Base-by-base conservation (phyloP, 2,888 invertebrate species). In the Heliconius sara region DNA sequence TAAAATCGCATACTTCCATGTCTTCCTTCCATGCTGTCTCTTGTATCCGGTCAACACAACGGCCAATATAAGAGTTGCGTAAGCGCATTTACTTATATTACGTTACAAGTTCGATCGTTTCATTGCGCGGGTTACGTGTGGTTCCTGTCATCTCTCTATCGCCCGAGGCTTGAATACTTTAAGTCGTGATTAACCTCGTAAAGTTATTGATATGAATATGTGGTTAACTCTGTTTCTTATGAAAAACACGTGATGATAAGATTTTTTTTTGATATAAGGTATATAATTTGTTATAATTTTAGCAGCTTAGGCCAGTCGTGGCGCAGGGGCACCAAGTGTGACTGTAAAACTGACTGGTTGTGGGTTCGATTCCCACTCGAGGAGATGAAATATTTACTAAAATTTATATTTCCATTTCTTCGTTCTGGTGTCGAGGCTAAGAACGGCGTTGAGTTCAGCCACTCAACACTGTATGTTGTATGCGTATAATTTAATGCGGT, bases 101-200 rank as follows among this genome's bases (percentile, higher is more conserved):
- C 78, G 60, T 52, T 73, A 73, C 34, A 73, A 34, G n/a, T 73
- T 34, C 73, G 73, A 34, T 73, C 57, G 60, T 60, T 65, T 76
- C 57, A 67, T 78, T 67, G 67, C 73, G 57, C 74, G 67, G 39
- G 67, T 78, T 78, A 78, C 73, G 57, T 72, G 66, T 16, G n/a
- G 57, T 67, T 68, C 67, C 78, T 78, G 78, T 68, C 78, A 74
- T 78, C 78, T 78, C 19, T 78, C 67, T 78, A 74, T 74, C 73
- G 78, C 78, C 74, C 30, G 67, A 57, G 78, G 78, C 78, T 60
- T 71, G 43, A 70, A 63, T 60, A 43, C n/a, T 43, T 70, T 47
- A 43, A 60, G 27, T 73, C 63, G 71, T 34, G 47, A 72, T 73
- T 73, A 52, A 73, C 66, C 75, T 75, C 65, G 52, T 66, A 72